phyloP scores from a whole-genome alignment of 1,140 invertebrate genomes.

The Mizuhopecten yessoensis region DNA sequence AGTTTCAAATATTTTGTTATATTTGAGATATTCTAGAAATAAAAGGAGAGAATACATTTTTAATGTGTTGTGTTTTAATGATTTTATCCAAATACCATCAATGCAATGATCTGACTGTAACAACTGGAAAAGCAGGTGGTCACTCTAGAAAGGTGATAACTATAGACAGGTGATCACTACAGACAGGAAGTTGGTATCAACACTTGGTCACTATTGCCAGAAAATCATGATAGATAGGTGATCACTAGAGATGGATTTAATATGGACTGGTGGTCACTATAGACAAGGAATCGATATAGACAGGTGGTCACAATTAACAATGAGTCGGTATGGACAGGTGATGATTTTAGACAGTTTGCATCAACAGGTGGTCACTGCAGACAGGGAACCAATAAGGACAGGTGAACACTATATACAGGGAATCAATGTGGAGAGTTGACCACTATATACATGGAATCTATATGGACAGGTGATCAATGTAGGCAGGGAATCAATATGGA shows the following conservation, averaged over 20 bases:
- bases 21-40: neutral
- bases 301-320: neutral
- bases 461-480: neutral
- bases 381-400: neutral
- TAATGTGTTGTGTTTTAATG: neutral
- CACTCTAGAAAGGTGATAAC: no score
- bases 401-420: neutral
- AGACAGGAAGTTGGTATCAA: neutral
- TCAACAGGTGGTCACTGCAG: neutral
- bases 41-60: slow-evolving; percentile 16
- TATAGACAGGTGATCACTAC: no score
- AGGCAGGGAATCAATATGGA: neutral
- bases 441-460: neutral
- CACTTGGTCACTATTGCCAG: neutral
- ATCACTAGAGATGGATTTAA: neutral
- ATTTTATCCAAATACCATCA: neutral
- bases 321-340: no score
- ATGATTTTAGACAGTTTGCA: neutral
- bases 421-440: neutral
- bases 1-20: neutral
- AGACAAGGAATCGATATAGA: neutral
- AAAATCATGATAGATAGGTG: neutral
- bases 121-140: no score
- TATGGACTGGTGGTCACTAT: neutral
- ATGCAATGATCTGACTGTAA: no score